These are phyloP conservation scores for Pollenia amentaria DNA, from an alignment of 2,888 invertebrate species.

Conservation along the genomic window DNA sequence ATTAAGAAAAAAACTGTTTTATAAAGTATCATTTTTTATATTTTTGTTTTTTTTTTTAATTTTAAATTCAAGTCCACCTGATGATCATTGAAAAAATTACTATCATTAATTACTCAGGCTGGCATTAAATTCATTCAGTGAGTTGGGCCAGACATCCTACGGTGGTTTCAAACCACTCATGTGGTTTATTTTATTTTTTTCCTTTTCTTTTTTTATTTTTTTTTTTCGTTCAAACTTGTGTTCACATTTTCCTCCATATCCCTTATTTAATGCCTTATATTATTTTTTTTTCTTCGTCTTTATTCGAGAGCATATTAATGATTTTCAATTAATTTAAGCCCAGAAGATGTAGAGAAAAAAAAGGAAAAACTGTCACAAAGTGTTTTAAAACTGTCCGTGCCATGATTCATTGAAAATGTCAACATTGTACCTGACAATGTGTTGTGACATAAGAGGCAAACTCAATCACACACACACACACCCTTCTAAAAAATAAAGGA, in stretches of 20 bases:
- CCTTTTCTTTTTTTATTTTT: slow-evolving; percentile 43
- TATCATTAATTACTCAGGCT: slow-evolving; percentile 75
- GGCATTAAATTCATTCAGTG: slow-evolving; percentile 50
- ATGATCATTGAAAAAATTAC: slow-evolving; percentile 76
- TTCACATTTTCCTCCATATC: slow-evolving; percentile 51
- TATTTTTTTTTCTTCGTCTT: slow-evolving; percentile 26
- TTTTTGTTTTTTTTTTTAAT: slow-evolving; percentile 20
- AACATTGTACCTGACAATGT: slow-evolving; percentile 61
- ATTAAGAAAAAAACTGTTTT: slow-evolving; percentile 9
- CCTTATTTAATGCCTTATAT: slow-evolving; percentile 45
- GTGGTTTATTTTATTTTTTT: slow-evolving; percentile 60
- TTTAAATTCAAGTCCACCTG: slow-evolving; percentile 72
- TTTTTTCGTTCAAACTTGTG: slow-evolving; percentile 41
- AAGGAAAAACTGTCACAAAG: slow-evolving; percentile 70
- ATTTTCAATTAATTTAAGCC: slow-evolving; percentile 70
- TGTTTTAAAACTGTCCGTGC: slow-evolving; percentile 57
- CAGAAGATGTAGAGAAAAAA: slow-evolving; percentile 29
- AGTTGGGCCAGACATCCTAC: slow-evolving; percentile 59
- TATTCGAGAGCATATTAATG: slow-evolving; percentile 68
- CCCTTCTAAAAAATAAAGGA: slow-evolving; percentile 38
- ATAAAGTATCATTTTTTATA: slow-evolving; percentile 55
- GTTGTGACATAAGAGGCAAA: slow-evolving; percentile 70
- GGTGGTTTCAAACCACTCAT: slow-evolving; percentile 63
- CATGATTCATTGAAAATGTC: slow-evolving; percentile 72
- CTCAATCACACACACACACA: slow-evolving; percentile 10